Base-by-base conservation (phyloP, 37 sponge, comb jelly and placozoan genomes). In the Petrosia ficiformis region DNA sequence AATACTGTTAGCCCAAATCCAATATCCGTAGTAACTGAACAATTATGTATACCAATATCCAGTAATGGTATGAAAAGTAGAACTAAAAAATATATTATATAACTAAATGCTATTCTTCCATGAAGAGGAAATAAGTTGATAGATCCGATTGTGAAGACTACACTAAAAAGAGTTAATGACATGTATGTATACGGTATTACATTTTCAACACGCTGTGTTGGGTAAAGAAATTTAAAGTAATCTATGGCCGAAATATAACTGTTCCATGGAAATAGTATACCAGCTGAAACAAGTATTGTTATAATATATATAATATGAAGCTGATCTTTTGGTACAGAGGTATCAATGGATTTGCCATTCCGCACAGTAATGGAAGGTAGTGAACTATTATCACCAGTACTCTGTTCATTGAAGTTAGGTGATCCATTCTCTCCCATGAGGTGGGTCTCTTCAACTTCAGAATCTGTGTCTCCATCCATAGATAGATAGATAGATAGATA, bases 241-340 rank as follows among this genome's bases (percentile, higher is more conserved):
- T 95, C 96, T 11, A 87, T 74, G 32, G 89, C 96, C 29, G 92
- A 70, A 28, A 95, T 71, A 63, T 70, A 91, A 59, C 82, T 80
- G 76, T 70, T 82, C 79, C 75, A 95, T 39, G 96, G 96, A 68
- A 87, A 81, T 54, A 91, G 89, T 42, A 95, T 82, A 0, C 96
- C 96, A 26, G 86, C 83, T 1, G 92, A 92, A 1, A 73, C 76
- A 31, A 95, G 25, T 35, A 95, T 36, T 67, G 91, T 64, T 25
- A 81, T 57, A 35, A 94, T 64, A 80, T 90, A 94, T 24, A 82
- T 72, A 35, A 76, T 61, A 40, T 81, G 24, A 35, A 64, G 86
- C 10, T 70, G 44, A 41, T 94, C 95, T 57, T 71, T 71, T 19
- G 88, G 88, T 16, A 43, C 59, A n/a, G n/a, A n/a, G n/a, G n/a